A percentile compares a stretch with the other conserved stretches of the same genome.
These are phyloP conservation scores for Tylochromis polylepis DNA, from an alignment of 2,113 vertebrate species.

Conservation along the genomic window DNA sequence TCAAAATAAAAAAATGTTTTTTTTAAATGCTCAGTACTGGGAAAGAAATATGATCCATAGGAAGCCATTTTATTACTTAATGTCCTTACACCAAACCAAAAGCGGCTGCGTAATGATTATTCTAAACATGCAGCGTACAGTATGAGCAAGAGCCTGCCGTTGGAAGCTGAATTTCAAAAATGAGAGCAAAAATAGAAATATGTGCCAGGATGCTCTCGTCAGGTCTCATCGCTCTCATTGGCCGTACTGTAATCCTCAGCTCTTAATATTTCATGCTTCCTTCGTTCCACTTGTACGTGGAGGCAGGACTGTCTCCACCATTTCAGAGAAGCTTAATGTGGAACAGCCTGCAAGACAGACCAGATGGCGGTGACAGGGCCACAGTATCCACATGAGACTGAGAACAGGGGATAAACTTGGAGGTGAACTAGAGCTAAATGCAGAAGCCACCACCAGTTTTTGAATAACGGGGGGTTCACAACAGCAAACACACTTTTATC, in stretches of 20 bases:
- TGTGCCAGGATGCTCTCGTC: slow-evolving; percentile 26
- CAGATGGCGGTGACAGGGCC: neutral
- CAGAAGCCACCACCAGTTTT: neutral
- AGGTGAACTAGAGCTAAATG: neutral
- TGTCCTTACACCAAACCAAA: neutral
- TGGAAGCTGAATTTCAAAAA: slow-evolving; percentile 5
- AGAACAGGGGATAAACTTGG: neutral
- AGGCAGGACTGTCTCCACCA: slow-evolving; percentile 35
- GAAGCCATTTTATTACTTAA: neutral
- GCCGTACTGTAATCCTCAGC: slow-evolving; percentile 34
- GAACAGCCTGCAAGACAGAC: neutral
- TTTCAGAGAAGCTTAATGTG: slow-evolving; percentile 24
- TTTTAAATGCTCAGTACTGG: neutral
- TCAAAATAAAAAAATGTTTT: fast-evolving
- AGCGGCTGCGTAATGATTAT: neutral
- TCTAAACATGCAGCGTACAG: neutral
- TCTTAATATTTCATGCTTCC: slow-evolving; percentile 64
- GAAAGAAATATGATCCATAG: fast-evolving
- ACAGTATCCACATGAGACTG: neutral
- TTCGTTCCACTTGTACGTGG: slow-evolving; percentile 13
- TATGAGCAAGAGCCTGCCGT: neutral
- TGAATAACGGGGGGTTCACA: neutral
- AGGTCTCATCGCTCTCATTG: slow-evolving; percentile 36
- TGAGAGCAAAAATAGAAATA: slow-evolving; percentile 34
- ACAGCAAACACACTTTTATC: too few relatives aligned